phyloP scores from a whole-genome alignment of 2,113 vertebrate species.

The Pomatorhinus ruficollis region DNA sequence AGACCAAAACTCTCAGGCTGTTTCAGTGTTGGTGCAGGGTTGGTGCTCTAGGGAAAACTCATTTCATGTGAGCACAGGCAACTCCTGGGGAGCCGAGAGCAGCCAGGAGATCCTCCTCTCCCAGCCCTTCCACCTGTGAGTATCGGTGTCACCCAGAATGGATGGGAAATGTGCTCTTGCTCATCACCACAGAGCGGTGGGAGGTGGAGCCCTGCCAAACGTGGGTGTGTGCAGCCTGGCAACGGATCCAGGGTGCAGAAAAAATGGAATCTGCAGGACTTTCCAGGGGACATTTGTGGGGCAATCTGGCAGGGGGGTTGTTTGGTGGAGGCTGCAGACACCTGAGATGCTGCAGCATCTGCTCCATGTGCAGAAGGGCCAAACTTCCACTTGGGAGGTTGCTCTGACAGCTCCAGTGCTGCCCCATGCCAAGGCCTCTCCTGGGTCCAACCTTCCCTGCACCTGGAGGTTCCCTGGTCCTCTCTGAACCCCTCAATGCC shows the following conservation, averaged over 20 bases:
- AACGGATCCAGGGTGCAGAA: fast-evolving
- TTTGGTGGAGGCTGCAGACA: neutral
- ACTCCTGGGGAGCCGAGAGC: neutral
- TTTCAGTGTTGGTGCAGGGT: fast-evolving
- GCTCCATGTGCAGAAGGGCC: neutral
- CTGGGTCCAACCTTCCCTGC: neutral
- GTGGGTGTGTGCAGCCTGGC: neutral
- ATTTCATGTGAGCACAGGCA: neutral
- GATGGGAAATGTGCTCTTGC: neutral
- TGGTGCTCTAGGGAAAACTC: neutral
- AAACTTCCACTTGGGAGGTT: neutral
- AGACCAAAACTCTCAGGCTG: fast-evolving
- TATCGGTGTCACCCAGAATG: neutral
- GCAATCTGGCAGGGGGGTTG: fast-evolving
- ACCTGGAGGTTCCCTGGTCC: fast-evolving
- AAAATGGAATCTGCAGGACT: neutral
- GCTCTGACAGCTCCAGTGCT: neutral
- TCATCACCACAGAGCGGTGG: fast-evolving
- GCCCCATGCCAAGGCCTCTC: neutral
- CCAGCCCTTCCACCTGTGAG: neutral
- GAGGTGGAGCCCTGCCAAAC: neutral
- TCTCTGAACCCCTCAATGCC: fast-evolving
- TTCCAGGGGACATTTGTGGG: fast-evolving
- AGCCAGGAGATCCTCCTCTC: neutral
- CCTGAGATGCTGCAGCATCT: neutral